Base-by-base conservation (phyloP, 2,797 vertebrate genomes). In the Meriones psammophilus region DNA sequence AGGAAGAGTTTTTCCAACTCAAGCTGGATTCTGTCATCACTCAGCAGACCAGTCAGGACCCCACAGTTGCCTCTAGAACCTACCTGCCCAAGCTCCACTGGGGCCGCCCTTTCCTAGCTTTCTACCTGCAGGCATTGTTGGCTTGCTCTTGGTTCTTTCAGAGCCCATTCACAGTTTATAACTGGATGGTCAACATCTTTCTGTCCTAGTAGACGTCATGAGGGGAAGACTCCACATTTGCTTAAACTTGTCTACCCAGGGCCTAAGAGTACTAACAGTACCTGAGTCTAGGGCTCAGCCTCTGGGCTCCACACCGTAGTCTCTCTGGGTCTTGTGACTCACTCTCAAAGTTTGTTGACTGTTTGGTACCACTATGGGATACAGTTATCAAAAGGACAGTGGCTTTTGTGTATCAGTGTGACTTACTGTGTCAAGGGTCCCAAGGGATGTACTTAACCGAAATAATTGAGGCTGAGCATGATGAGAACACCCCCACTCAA, bases 381-480 rank as follows among this genome's bases (percentile, higher is more conserved):
- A 71, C 8, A 66, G 54, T 39, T 74, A 77, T 76, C 94, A 86
- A 58, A 46, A 91, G 76, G 88, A 60, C 28, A 6, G 76, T 24
- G 24, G 33, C 64, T 91, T 91, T 50, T 90, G 24, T 62, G 54
- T 91, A 26, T 91, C 90, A 88, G 28, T 26, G 20, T 87, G 90
- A 83, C 64, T 83, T 79, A 76, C 0, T 5, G 10, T 71, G 14
- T 68, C 91, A 71, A 79, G 60, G 89, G 83, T 85, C 87, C 60
- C 78, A 9, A 56, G 83, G 76, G 79, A 73, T 28, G 54, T 77
- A 76, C 79, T 69, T 86, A 92, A 56, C 64, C 54, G 30, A 68
- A 91, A 89, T 85, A 73, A 18, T 94, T 93, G 97, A 79, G 95
- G 94, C 96, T 89, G 92, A 88, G 88, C 94, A 3, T 9, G 42